These are phyloP conservation scores for Brotogeris chrysoptera DNA, from an alignment of 2,797 vertebrate species.

Conservation along the genomic window DNA sequence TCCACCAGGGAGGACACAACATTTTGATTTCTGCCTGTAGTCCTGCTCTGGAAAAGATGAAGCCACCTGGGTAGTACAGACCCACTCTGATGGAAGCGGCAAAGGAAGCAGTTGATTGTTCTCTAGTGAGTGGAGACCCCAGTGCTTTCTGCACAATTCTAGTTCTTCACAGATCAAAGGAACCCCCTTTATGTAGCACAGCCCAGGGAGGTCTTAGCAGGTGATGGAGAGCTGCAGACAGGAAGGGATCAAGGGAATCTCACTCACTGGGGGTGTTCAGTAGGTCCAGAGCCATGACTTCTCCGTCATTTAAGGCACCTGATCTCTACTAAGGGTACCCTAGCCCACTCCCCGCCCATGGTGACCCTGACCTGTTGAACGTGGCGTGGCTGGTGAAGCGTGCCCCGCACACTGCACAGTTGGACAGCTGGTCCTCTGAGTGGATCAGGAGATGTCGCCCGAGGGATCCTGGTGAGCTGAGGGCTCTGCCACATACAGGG, in stretches of 20 bases:
- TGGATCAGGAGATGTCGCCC: slow-evolving; percentile 97
- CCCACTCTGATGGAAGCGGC: not conserved
- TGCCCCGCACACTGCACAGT: slow-evolving; percentile 95
- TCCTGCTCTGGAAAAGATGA: not conserved
- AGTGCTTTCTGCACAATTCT: not conserved
- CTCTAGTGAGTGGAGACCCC: not conserved
- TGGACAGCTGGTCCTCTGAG: slow-evolving; percentile 95
- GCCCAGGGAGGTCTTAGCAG: not conserved
- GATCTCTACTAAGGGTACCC: not conserved
- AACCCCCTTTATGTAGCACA: not conserved
- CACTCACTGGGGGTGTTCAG: not conserved
- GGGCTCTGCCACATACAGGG: slow-evolving; percentile 94
- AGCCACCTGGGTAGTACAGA: not conserved
- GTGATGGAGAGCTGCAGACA: not conserved
- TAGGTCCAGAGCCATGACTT: not conserved
- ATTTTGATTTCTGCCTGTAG: not conserved
- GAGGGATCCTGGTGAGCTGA: slow-evolving; percentile 94
- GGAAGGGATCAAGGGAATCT: not conserved
- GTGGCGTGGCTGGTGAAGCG: slow-evolving; percentile 94
- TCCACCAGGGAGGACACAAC: not conserved
- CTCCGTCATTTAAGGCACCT: not conserved
- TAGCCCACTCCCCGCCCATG: not conserved
- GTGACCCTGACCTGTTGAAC: slow-evolving; percentile 87
- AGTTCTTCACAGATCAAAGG: not conserved
- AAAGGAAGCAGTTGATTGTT: not conserved